phyloP scores from a whole-genome alignment of 1,140 invertebrate genomes.

The Melipona quadrifasciata region DNA sequence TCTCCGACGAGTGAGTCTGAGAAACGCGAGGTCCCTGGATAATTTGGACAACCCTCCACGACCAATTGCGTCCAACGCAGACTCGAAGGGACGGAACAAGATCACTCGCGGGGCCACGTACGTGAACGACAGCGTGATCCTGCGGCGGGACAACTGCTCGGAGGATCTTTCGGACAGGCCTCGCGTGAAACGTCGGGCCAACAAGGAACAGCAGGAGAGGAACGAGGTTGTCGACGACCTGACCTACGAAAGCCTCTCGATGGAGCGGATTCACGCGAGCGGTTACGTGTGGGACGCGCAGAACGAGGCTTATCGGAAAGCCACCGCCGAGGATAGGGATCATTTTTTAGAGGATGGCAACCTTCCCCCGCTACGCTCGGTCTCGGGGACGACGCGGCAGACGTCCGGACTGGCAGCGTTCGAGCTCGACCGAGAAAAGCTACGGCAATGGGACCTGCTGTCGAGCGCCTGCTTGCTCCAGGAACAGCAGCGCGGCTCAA shows the following conservation, averaged over 20 bases:
- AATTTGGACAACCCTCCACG: slow-evolving; percentile 84
- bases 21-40: slow-evolving; percentile 90
- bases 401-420: slow-evolving; percentile 76
- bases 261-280: slow-evolving; percentile 70
- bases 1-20: slow-evolving; percentile 88
- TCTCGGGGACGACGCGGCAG: slow-evolving; percentile 43
- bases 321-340: slow-evolving; percentile 51
- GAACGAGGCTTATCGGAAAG: slow-evolving; percentile 72
- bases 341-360: slow-evolving; percentile 84
- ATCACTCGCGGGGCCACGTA: slow-evolving; percentile 87
- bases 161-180: slow-evolving; percentile 55
- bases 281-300: slow-evolving; percentile 81
- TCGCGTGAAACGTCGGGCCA: slow-evolving; percentile 57
- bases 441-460: slow-evolving; percentile 93
- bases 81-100: slow-evolving; percentile 76
- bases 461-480: slow-evolving; percentile 87
- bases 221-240: slow-evolving; percentile 57
- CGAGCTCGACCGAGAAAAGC: slow-evolving; percentile 91
- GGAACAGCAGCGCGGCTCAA: slow-evolving; percentile 77
- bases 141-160: slow-evolving; percentile 45
- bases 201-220: slow-evolving; percentile 64
- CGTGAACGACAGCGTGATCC: slow-evolving; percentile 86
- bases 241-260: slow-evolving; percentile 76
- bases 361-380: slow-evolving; percentile 74
- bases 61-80: slow-evolving; percentile 4